Percentiles rank a stretch among this genome's conserved stretches.
These are phyloP conservation scores for Amblyteles armatorius DNA, from an alignment of 2,888 invertebrate genomes.

Conservation along the genomic window DNA sequence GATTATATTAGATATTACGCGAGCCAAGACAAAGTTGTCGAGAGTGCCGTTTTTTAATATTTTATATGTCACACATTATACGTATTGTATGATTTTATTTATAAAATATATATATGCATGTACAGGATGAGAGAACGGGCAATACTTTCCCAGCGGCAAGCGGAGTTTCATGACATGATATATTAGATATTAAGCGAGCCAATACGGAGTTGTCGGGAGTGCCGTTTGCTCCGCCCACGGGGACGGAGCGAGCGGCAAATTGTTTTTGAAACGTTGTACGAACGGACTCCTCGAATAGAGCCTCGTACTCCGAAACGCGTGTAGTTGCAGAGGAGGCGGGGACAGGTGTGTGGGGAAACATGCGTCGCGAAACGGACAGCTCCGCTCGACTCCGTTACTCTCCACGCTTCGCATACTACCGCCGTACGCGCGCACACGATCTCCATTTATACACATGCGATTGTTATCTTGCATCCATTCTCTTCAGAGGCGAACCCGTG, in stretches of 20 bases:
- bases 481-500: not conserved
- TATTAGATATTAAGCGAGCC: slow-evolving; percentile 76
- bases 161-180: slow-evolving; percentile 72
- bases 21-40: slow-evolving; percentile 73
- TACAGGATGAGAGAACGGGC: slow-evolving; percentile 29
- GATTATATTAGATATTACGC: slow-evolving; percentile 74
- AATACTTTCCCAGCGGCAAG: slow-evolving; percentile 69
- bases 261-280: slow-evolving; percentile 76
- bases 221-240: slow-evolving; percentile 76
- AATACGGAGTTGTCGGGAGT: slow-evolving; percentile 70
- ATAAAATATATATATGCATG: not conserved
- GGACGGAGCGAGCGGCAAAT: slow-evolving; percentile 64
- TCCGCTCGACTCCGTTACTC: slow-evolving; percentile 19
- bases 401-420: slow-evolving; percentile 7
- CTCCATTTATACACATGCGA: not conserved
- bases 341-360: slow-evolving; percentile 72
- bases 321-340: slow-evolving; percentile 47
- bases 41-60: slow-evolving; percentile 45
- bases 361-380: slow-evolving; percentile 57
- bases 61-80: not conserved
- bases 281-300: slow-evolving; percentile 71
- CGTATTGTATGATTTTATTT: not conserved
- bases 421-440: slow-evolving; percentile 6
- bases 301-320: slow-evolving; percentile 43
- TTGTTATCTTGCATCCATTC: not conserved